Base-by-base conservation (phyloP, 2,113 vertebrate genomes). In the Cyprinodon variegatus region DNA sequence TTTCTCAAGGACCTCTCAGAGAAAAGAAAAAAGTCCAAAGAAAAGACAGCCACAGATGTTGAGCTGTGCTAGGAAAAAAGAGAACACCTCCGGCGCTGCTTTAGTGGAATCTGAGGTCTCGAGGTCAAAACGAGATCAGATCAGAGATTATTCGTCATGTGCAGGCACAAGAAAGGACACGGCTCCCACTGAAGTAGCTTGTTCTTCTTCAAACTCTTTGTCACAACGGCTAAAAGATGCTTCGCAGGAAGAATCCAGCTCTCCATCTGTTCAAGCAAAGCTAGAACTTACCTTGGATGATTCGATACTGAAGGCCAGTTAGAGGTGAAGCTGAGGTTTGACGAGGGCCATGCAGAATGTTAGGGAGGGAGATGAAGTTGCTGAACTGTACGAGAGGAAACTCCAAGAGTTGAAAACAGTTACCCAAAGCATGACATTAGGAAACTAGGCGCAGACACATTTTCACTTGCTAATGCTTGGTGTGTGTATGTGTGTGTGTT, bases 361-460 rank as follows among this genome's bases (percentile, higher is more conserved):
- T 14, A 68, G 74, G 64, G 75, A 70, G 0, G 87, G 84, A 37
- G 82, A 36, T 15, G 75, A 88, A 71, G 82, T 84, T 17, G 88
- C 78, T 8, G 20, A 74, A 41, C 3, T n/a, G 1, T 90, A 92
- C 13, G 90, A 94, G 72, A 84, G 22, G 22, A 95, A 93, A 76
- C 20, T 96, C 72, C 60, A 79, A 62, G 80, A 93, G 94, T 91
- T 94, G 71, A 86, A 81, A 67, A 39, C 38, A 20, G 36, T 68
- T 60, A 61, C 57, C 43, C 43, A 74, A 46, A 74, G 15, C 22
- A 61, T 68, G 11, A 66, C 57, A 61, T 43, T 64, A 39, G 10
- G 1, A 29, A 53, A 57, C 4, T 14, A 5, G 11, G 12, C 13
- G 12, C 36, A 40, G 64, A 38, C 53, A 61, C 37, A 36, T 20